Evolutionary conservation across 2,888 invertebrate genomes (phyloP).

Genomic region (Anthrax anthrax): DNA sequence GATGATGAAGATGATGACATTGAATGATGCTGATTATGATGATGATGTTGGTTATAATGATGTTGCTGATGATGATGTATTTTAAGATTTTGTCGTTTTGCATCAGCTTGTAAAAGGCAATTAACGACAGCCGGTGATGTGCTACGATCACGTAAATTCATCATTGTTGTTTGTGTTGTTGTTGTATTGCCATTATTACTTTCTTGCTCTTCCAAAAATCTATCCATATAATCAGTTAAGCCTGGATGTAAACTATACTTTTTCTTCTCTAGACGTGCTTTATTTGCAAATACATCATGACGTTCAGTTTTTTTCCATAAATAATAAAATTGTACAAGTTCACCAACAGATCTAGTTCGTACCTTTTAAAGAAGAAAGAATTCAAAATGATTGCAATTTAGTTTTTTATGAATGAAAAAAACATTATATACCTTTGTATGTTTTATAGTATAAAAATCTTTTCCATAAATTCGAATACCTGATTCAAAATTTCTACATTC

Average conservation of each 20-base stretch:
- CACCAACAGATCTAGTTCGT: constrained; percentile 85
- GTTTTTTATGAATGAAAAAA: too few relatives aligned
- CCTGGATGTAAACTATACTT: constrained; percentile 86
- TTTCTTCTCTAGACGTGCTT: constrained; percentile 78
- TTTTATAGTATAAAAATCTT: constrained; percentile 90
- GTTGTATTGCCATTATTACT: background rate
- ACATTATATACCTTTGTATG: constrained; percentile 56
- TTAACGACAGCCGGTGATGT: constrained; percentile 2
- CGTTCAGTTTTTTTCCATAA: constrained; percentile 98
- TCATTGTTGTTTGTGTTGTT: background rate
- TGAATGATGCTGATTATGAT: background rate
- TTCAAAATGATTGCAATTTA: too few relatives aligned
- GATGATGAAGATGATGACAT: background rate
- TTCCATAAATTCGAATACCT: constrained; percentile 83
- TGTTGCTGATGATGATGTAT: background rate
- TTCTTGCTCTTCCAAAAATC: constrained; percentile 78
- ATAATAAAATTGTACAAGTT: constrained; percentile 91
- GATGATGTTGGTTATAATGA: background rate
- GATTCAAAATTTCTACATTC: constrained; percentile 95
- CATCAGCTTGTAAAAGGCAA: constrained; percentile 1
- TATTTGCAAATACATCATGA: constrained; percentile 79
- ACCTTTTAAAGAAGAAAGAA: constrained; percentile 31
- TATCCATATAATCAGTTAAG: constrained; percentile 86
- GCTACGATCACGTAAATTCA: constrained; percentile 4
- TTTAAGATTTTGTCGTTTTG: background rate